A percentile compares a stretch with the other conserved stretches of the same genome.
These are phyloP conservation scores for Bubo blakistoni DNA, from an alignment of 2,113 vertebrate genomes.

Conservation along the genomic window DNA sequence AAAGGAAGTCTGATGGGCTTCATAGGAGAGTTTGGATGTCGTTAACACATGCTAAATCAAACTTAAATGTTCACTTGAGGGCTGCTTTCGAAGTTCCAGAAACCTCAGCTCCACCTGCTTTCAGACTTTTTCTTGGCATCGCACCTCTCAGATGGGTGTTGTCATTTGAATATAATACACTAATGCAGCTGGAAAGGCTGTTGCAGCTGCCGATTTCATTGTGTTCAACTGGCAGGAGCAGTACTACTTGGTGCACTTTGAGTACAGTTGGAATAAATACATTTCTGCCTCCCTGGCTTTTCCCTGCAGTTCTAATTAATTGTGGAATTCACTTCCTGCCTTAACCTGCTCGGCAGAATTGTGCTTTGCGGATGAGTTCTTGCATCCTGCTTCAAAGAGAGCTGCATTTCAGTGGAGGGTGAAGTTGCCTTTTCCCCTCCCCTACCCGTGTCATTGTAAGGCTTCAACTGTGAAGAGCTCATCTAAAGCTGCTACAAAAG, in stretches of 20 bases:
- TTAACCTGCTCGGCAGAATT: slow-evolving; percentile 35
- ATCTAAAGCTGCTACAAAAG: not conserved
- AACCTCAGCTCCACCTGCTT: slow-evolving; percentile 36
- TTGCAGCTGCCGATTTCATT: slow-evolving; percentile 24
- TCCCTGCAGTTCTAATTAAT: slow-evolving; percentile 45
- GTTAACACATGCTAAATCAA: slow-evolving; percentile 34
- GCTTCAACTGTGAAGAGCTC: not conserved
- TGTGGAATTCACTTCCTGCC: slow-evolving; percentile 60
- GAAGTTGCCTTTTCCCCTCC: not conserved
- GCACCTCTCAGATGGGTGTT: slow-evolving; percentile 39
- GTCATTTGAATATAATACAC: not conserved
- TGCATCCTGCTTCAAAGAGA: slow-evolving; percentile 1
- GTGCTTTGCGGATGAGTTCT: not conserved
- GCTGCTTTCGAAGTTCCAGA: slow-evolving; percentile 5
- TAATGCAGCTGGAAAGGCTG: slow-evolving; percentile 19
- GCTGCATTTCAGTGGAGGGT: not conserved
- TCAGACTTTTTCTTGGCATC: slow-evolving; percentile 35
- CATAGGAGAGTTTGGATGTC: not conserved
- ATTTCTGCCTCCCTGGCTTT: slow-evolving; percentile 38
- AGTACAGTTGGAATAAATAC: slow-evolving; percentile 48
- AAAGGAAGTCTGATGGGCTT: slow-evolving; percentile 20
- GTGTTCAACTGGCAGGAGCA: slow-evolving; percentile 14
- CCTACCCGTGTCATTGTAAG: not conserved
- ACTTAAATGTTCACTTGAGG: not conserved
- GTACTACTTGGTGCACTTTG: slow-evolving; percentile 12